A percentile compares a stretch with the other conserved stretches of the same genome.
Evolutionary conservation across 2,888 invertebrate species (phyloP).

Genomic region (Andrena fulva): DNA sequence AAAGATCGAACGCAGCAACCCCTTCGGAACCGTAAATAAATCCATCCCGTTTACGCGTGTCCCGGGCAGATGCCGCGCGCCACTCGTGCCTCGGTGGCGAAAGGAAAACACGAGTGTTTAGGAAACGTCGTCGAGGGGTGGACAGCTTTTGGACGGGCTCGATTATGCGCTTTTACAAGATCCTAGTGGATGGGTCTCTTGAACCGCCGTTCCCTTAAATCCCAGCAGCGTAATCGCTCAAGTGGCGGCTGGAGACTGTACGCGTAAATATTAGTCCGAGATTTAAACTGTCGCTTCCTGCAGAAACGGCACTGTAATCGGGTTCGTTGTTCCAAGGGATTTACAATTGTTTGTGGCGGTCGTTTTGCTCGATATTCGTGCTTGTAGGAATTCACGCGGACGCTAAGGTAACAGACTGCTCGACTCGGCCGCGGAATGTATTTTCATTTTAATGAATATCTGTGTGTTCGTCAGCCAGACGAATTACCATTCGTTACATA

Average conservation of each 20-base stretch:
- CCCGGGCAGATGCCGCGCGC: slow-evolving; percentile 49
- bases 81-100: slow-evolving; percentile 23
- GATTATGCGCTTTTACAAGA: slow-evolving; percentile 29
- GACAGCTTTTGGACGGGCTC: slow-evolving; percentile 20
- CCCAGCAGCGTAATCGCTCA: neutral
- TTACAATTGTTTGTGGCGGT: neutral
- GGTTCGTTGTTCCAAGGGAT: too few species aligned
- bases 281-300: too few species aligned
- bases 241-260: too few species aligned
- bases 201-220: slow-evolving; percentile 9
- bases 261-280: too few species aligned
- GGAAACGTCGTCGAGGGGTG: slow-evolving; percentile 37
- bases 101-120: slow-evolving; percentile 58
- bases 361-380: too few species aligned
- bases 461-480: neutral
- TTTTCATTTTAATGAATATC: neutral
- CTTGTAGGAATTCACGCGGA: too few species aligned
- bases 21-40: slow-evolving; percentile 66
- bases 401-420: too few species aligned
- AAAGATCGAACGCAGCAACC: slow-evolving; percentile 67
- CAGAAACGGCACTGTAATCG: too few species aligned
- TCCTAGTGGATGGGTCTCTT: neutral
- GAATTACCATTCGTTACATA: neutral
- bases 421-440: neutral
- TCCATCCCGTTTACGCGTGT: slow-evolving; percentile 57